Evolutionary conservation across 2,888 invertebrate genomes (phyloP), one percentile per base, ranked within the genome.

Genomic region (Exocentrus adspersus): DNA sequence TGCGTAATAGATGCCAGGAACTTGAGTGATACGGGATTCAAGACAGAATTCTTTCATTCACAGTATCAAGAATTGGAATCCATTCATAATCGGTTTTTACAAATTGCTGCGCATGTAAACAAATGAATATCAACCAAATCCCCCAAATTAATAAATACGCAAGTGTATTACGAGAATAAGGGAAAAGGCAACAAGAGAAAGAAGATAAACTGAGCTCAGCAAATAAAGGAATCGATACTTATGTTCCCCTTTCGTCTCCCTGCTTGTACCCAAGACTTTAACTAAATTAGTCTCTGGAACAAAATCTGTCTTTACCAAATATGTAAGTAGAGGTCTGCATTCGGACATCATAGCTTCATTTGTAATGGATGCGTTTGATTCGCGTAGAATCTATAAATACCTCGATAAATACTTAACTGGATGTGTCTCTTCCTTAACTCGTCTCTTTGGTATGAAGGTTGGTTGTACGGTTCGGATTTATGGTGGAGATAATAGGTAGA

Each of bases 151-250:
- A 37, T 37, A 37, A 37, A 37, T 12, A 37, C 37, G 2, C 4
- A 12, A 12, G 12, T 12, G 14, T 37, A 14, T 37, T 37, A 37
- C 37, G 14, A 37, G 12, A 12, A 12, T 5, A 14, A 45, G 46
- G 1, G 14, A 16, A 30, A 16, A 64, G 72, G 72, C 72, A 74
- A 72, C 72, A 72, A 73, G 74, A 73, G 68, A 67, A 65, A 70
- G 73, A 73, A 32, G 32, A 32, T 76, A 77, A 75, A 77, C 77
- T 75, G 70, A 75, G 75, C 75, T 74, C 73, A 68, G 74, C 76
- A 76, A 77, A 77, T 75, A 77, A 75, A 77, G 75, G 75, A 71
- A 77, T 77, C 77, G 77, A 77, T 77, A 77, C 73, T 24, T 5
- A 1, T 56, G 43, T 16, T 16, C 45, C 30, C 43, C 3, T 10